phyloP scores from a whole-genome alignment of 2,797 vertebrate genomes.

The Myotis myotis region DNA sequence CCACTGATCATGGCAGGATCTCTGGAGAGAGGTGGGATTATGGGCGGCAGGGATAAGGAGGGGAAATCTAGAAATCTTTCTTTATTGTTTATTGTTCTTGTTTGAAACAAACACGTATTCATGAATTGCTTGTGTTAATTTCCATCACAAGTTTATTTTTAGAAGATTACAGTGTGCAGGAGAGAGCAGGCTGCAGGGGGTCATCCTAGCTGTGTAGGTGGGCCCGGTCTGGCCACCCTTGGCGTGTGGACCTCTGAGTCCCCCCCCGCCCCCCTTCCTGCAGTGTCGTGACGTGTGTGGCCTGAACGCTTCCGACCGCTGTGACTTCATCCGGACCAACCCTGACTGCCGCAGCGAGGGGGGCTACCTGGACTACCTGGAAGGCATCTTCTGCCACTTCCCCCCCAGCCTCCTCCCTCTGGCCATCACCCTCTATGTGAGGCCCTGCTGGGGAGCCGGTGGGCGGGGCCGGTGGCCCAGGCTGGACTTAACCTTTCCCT shows the following conservation, averaged over 20 bases:
- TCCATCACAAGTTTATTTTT: too few relatives aligned
- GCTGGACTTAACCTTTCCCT: neutral
- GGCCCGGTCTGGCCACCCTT: neutral
- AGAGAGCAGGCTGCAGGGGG: neutral
- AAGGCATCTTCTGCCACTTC: constrained; percentile 90
- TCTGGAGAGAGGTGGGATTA: neutral
- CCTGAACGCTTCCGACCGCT: constrained; percentile 87
- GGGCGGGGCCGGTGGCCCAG: accelerated
- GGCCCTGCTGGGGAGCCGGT: constrained; percentile 20
- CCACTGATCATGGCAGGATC: neutral
- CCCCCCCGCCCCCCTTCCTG: accelerated
- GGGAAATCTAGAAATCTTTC: neutral
- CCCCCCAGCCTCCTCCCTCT: constrained; percentile 88
- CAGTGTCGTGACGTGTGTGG: constrained; percentile 92
- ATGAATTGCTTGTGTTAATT: too few relatives aligned
- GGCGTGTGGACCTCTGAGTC: neutral
- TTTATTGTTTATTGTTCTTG: neutral
- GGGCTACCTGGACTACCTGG: constrained; percentile 92
- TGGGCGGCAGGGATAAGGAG: neutral
- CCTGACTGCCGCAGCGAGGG: constrained; percentile 88
- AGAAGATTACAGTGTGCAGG: neutral
- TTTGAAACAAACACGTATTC: too few relatives aligned
- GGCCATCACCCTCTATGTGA: constrained; percentile 92
- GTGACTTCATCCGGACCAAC: constrained; percentile 89
- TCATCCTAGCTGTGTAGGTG: neutral